A percentile compares a stretch with the other conserved stretches of the same genome.
phyloP scores from a whole-genome alignment of 2,113 vertebrate genomes.

The Lepidothrix coronata region DNA sequence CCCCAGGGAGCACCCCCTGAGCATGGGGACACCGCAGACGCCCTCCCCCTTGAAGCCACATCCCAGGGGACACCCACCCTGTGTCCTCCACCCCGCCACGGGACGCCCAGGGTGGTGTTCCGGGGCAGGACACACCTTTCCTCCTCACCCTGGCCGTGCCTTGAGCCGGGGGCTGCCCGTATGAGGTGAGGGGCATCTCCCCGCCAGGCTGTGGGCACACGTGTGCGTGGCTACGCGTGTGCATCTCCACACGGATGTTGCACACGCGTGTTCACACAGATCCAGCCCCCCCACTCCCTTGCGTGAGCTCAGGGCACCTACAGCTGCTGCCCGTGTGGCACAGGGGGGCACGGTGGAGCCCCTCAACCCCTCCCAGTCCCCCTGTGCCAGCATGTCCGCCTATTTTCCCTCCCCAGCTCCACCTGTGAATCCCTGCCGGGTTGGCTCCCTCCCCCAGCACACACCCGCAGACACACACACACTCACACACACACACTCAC shows the following conservation, averaged over 20 bases:
- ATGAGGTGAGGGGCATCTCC: background rate
- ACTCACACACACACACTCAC: background rate
- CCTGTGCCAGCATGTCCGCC: background rate
- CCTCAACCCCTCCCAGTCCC: background rate
- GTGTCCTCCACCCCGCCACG: background rate
- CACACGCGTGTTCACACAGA: background rate
- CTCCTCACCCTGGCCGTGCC: accelerated
- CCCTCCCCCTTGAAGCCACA: background rate
- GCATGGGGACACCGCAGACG: accelerated
- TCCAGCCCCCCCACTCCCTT: background rate
- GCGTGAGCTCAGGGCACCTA: background rate
- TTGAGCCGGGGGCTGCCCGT: background rate
- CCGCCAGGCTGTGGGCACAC: background rate
- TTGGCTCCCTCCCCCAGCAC: constrained; percentile 27
- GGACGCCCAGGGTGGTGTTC: background rate
- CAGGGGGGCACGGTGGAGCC: background rate
- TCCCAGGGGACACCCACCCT: background rate
- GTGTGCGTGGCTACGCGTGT: background rate
- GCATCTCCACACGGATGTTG: background rate
- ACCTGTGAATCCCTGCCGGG: background rate
- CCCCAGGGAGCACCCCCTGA: background rate
- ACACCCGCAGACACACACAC: constrained; percentile 3
- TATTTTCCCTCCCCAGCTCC: background rate
- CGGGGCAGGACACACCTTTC: background rate
- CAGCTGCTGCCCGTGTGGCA: background rate